Evolutionary conservation across 2,888 invertebrate genomes (phyloP), one percentile per base, ranked within the genome.

Genomic region (Mesorhabditis spiculigera): DNA sequence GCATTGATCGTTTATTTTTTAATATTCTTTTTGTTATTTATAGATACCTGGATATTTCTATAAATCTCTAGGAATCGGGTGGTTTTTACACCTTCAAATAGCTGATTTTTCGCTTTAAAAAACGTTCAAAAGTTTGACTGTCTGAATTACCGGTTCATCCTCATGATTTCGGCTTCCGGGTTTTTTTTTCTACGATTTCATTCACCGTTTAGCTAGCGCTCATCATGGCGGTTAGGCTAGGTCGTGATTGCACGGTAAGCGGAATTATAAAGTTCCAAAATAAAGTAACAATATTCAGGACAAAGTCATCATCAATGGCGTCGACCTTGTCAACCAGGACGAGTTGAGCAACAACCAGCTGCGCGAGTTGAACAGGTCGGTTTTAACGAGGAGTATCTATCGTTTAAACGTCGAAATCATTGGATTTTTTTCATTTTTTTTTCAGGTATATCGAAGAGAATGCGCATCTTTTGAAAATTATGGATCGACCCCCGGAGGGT

Each of bases 271-370:
- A 28, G 28, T 1, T 28, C 28, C 28, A 28, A 28, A 28, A 28
- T 28, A 1, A 28, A 28, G 28, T 28, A 62, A 58, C 58, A 8
- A 71, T 41, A 68, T 78, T 43, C 68, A 83, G 82, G 80, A 78
- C 67, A 85, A 84, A 74, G 74, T 84, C 10, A 76, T 78, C 43
- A 76, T 83, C n/a, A 85, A 84, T 68, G 85, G 85, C 5, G 81
- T 81, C 8, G 82, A 83, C 66, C 68, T 85, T 16, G 45, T 85
- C 61, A 85, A 85, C 58, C 79, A 80, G 1, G 78, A 81, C 45
- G 82, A 85, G 65, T 71, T 85, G 5, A 82, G 82, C 4, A 69
- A 73, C 0, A 80, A 81, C 5, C 85, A 85, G 67, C 79, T 85
- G 68, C 74, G 74, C 44, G 78, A 77, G 63, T 72, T 78, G 13